Base-by-base conservation (phyloP, 2,888 invertebrate genomes). In the Lysandra bellargus region DNA sequence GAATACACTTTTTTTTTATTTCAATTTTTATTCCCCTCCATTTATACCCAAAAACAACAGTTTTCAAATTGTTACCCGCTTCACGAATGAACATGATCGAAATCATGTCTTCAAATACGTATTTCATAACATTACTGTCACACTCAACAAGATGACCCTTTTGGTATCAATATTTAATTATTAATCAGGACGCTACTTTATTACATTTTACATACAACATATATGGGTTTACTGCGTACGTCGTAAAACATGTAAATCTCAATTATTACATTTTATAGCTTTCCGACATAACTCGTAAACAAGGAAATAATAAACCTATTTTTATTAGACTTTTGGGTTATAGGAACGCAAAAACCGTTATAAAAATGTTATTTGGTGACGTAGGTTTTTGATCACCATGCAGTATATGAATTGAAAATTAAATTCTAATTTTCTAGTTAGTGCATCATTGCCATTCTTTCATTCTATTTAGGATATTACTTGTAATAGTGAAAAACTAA, bases 161-260 rank as follows among this genome's bases (percentile, higher is more conserved):
- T 69, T 6, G 6, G 5, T 37, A 30, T 30, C 9, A 23, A 64
- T 64, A 69, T 69, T 33, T 17, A 69, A 37, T 37, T 69, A 69
- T 37, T 69, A 69, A 69, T 69, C 33, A 37, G 33, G 17, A 69
- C 33, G 69, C 14, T 37, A 17, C 64, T 33, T 33, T 37, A 4
- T 14, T 5, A 69, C 17, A 30, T 75, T 75, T 44, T 49, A 49
- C 49, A 23, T 49, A 75, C 49, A 53, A n/a, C 49, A 75, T 44
- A 75, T 49, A 75, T 49, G 44, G 30, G 49, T 49, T 23, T 49
- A 49, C 14, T 23, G 30, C 49, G 49, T 14, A 49, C 49, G 44
- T 49, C 75, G 23, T 75, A 75, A 75, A 75, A 49, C 75, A 75
- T 75, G 49, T 49, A 23, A 75, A 75, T 23, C 9, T 23, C 74